Percentiles rank a stretch among this genome's conserved stretches.
These are phyloP conservation scores for Hypena proboscidalis DNA, from an alignment of 2,888 invertebrate species.

Conservation along the genomic window DNA sequence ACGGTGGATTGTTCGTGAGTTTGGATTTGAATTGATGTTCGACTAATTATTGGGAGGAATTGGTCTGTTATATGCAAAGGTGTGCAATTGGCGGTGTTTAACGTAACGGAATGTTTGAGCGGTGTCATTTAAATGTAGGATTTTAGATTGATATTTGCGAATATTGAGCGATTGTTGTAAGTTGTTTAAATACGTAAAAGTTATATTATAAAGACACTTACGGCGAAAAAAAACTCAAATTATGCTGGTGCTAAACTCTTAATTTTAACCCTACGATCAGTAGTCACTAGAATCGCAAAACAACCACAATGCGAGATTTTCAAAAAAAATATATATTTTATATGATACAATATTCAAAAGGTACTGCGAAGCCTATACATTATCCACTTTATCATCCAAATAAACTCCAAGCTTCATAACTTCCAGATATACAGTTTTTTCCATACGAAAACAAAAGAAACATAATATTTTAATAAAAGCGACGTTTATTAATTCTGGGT, in stretches of 20 bases:
- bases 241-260: too few relatives aligned
- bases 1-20: conserved; percentile 37
- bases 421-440: conserved; percentile 12
- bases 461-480: conserved; percentile 9
- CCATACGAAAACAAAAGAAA: conserved; percentile 13
- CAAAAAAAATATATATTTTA: too few relatives aligned
- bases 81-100: conserved; percentile 4
- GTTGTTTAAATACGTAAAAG: too few relatives aligned
- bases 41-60: conserved; percentile 35
- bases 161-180: too few relatives aligned
- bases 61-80: conserved; percentile 8
- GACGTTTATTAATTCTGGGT: conserved; percentile 6
- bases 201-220: too few relatives aligned
- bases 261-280: too few relatives aligned
- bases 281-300: too few relatives aligned
- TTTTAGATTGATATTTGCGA: too few relatives aligned
- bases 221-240: too few relatives aligned
- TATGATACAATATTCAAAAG: not conserved
- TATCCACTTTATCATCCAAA: conserved; percentile 5
- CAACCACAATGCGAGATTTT: too few relatives aligned
- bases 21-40: conserved; percentile 39
- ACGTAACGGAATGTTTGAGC: conserved; percentile 1
- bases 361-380: not conserved
- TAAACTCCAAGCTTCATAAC: conserved; percentile 8
- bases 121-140: too few relatives aligned